phyloP scores from a whole-genome alignment of 2,797 vertebrate genomes.

The Gambelia wislizenii region DNA sequence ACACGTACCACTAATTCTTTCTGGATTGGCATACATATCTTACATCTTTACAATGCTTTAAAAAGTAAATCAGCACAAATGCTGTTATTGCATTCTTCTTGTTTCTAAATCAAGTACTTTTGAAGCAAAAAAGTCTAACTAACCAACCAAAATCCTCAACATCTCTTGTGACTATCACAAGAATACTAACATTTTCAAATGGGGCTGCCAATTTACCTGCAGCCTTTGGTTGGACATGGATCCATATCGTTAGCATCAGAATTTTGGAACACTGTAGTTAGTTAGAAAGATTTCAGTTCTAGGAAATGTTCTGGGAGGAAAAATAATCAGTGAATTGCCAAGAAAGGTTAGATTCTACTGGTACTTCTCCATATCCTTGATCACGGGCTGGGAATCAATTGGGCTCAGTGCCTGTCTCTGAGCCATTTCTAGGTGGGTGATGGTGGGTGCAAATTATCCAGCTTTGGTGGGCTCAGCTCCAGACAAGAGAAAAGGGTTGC shows the following conservation, averaged over 20 bases:
- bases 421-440: too few relatives aligned
- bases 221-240: background rate
- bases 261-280: background rate
- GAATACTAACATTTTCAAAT: conserved; percentile 29
- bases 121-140: conserved; percentile 5
- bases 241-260: background rate
- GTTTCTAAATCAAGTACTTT: conserved; percentile 1
- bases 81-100: background rate
- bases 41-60: background rate
- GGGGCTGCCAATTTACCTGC: background rate
- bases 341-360: background rate
- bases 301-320: background rate
- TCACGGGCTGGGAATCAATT: background rate
- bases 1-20: background rate
- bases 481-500: too few relatives aligned
- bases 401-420: too few relatives aligned
- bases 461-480: too few relatives aligned
- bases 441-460: too few relatives aligned
- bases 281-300: background rate
- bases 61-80: background rate
- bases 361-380: background rate
- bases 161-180: conserved; percentile 38
- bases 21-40: rapidly evolving
- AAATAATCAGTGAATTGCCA: background rate
- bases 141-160: conserved; percentile 23